Base-by-base conservation (phyloP, 30 jellyfish, hydroid and myxozoan species). In the Rhopilema esculentum region DNA sequence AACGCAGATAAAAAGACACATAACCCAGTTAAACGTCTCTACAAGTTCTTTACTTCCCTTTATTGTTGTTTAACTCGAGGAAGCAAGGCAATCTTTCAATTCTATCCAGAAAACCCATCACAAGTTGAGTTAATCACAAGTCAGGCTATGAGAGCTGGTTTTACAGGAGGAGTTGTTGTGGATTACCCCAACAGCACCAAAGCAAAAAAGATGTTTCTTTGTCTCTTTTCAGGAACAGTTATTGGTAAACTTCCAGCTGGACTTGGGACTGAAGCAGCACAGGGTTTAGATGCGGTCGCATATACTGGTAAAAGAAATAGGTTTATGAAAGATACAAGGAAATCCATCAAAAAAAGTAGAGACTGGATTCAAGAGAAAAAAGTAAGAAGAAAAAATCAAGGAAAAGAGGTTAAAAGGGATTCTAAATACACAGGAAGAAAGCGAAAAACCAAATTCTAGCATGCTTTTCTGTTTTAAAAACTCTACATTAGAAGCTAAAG, bases 151-250 rank as follows among this genome's bases (percentile, higher is more conserved):
- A 86, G 92, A 33, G 98, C 99, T 26, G 99, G 99, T 23, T 95
- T 95, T 62, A 90, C 99, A 0, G 99, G 99, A 12, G 99, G 99
- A 27, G 99, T 95, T 32, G 97, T 95, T 49, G 97, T 95, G 77
- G 99, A 95, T 61, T 95, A 85, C 84, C 99, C 99, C 52, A 95
- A 95, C 88, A 95, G 99, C 81, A 75, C 98, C 48, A 82, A 96
- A 63, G 99, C 99, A 61, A 95, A 90, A 68, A 95, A 95, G 70
- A 89, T 91, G 95, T 96, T 96, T 80, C 57, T 96, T 88, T 88
- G 97, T 69, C 70, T 96, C 50, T 91, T 91, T 91, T 97, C 98
- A 70, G 99, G 99, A 21, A 53, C 80, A 0, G 80, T 64, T n/a
- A 50, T 84, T 63, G 49, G 66, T 15, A 49, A 64, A 61, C 75